phyloP scores from a whole-genome alignment of 2,888 invertebrate genomes.

The Dasypogon diadema region DNA sequence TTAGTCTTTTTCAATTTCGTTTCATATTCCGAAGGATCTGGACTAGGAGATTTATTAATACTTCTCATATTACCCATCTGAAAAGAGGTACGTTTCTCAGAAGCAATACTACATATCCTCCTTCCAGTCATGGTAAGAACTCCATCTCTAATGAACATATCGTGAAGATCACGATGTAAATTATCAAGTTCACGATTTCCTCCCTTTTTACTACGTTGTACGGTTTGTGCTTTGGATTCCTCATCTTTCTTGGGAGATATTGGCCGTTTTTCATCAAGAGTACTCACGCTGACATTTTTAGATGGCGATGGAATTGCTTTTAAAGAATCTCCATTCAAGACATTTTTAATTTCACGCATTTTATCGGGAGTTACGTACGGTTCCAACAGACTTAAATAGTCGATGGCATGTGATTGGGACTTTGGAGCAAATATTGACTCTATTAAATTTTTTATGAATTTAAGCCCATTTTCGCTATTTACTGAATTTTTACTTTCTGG shows the following conservation, averaged over 20 bases:
- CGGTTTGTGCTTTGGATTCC: not conserved
- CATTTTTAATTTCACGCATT: not conserved
- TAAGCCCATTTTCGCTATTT: not conserved
- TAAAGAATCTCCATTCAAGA: not conserved
- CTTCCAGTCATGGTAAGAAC: not conserved
- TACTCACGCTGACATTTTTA: not conserved
- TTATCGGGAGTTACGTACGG: not conserved
- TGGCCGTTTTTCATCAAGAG: not conserved
- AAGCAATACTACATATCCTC: not conserved
- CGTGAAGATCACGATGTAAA: constrained; percentile 12
- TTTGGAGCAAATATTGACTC: not conserved
- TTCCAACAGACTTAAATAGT: not conserved
- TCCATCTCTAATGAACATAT: constrained; percentile 20
- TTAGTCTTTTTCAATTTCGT: not conserved
- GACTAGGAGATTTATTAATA: not conserved
- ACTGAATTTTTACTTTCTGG: too few relatives aligned
- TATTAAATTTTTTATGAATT: not conserved
- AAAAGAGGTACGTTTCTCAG: not conserved
- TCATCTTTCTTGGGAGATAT: not conserved
- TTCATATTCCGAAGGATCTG: not conserved
- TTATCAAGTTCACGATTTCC: not conserved
- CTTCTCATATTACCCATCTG: not conserved
- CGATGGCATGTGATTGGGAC: not conserved
- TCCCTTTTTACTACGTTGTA: not conserved
- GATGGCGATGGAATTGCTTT: not conserved